Evolutionary conservation across 2,888 invertebrate species (phyloP), one percentile per base, ranked within the genome.

Genomic region (Pycnomerus fuliginosus): DNA sequence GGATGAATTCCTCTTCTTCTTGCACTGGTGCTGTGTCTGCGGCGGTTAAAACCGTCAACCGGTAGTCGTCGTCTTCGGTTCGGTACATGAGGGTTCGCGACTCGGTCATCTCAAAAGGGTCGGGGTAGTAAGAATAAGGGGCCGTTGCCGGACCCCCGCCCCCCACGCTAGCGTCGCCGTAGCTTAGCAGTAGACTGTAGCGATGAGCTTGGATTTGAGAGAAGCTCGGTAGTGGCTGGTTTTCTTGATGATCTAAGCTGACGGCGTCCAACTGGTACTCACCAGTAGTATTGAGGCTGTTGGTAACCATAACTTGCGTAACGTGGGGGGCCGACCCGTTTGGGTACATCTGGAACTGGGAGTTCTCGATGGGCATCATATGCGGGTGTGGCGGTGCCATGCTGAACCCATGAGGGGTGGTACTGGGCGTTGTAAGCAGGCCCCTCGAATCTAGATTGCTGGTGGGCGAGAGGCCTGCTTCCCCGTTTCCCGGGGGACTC

Each of bases 401-500:
- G 58, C 56, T 61, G 64, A 60, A 72, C 64, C 58, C 72, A 52
- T 61, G 60, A 76, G 76, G 77, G 76, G 80, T 80, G 80, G 80
- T 82, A 81, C 82, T 82, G 77, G 83, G 83, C 78, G 84, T 79
- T n/a, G n/a, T n/a, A 74, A 83, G 88, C 89, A 89, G 89, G 89
- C 88, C 90, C 88, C 90, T 87, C 90, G 87, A 79, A 77, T 80
- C 83, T 77, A 84, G 80, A 80, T 82, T 85, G 85, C 82, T 83
- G 79, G 83, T 82, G 81, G 82, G 86, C 85, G 89, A 89, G 87
- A 86, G 89, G 87, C 90, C 90, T 89, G 90, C 90, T 82, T 87
- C 86, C 88, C 88, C 88, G 90, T 90, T 90, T 90, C n/a, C n/a
- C n/a, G 90, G 90, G 89, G 89, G 86, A 89, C 87, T 87, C 77